A percentile compares a stretch with the other conserved stretches of the same genome.
phyloP scores from a whole-genome alignment of 2,113 vertebrate species.

The Promerops cafer region DNA sequence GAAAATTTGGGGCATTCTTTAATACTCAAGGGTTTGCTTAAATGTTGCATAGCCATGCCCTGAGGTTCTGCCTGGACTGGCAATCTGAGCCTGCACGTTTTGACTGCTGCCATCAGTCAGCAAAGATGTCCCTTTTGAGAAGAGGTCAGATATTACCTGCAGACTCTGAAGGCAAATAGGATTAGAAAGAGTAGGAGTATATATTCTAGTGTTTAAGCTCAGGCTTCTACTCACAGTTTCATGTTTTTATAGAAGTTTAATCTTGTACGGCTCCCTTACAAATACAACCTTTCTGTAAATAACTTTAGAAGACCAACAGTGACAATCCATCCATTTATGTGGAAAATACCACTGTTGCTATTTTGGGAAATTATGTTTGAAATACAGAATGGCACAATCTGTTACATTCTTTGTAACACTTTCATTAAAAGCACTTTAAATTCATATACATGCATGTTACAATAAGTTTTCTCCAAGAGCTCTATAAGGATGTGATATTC shows the following conservation, averaged over 20 bases:
- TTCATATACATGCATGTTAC: neutral
- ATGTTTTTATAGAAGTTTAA: neutral
- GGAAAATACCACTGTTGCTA: neutral
- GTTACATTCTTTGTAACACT: neutral
- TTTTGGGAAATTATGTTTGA: neutral
- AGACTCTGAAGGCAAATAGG: neutral
- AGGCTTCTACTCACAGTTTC: neutral
- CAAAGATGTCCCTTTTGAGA: neutral
- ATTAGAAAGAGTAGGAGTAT: neutral
- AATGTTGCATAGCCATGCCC: neutral
- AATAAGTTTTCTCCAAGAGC: neutral
- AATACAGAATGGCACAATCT: neutral
- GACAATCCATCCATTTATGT: neutral
- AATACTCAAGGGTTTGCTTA: neutral
- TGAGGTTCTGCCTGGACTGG: neutral
- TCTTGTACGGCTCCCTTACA: neutral
- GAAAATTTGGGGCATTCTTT: neutral
- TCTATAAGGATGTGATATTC: neutral
- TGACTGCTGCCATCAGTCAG: neutral
- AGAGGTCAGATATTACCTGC: neutral
- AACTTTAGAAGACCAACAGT: neutral
- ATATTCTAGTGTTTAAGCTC: neutral
- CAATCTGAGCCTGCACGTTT: neutral
- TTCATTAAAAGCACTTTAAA: neutral
- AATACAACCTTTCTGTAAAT: neutral